Evolutionary conservation across 2,113 vertebrate genomes (phyloP), one percentile per base, ranked within the genome.

Genomic region (Ageneiosus marmoratus): DNA sequence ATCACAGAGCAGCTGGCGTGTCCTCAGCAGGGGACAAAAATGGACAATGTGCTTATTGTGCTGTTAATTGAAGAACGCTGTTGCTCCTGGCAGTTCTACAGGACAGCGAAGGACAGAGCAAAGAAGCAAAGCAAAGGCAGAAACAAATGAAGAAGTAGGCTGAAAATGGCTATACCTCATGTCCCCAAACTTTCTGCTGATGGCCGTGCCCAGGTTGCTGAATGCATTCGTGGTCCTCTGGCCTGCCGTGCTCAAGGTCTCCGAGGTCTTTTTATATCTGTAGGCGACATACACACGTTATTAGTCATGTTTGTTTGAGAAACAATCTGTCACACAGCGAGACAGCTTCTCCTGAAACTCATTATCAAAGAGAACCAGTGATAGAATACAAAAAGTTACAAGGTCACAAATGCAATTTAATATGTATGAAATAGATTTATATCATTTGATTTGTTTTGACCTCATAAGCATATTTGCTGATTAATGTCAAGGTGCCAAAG

Each of bases 201-300:
- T 96, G 89, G 95, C 94, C 0, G 94, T 96, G 88, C 98, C 96
- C 34, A 99, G 93, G 0, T 95, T 99, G 91, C 90, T 98, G 92
- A 99, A 95, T n/a, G 97, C 97, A 12, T 95, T 95, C 1, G 97
- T 93, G 34, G 98, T 98, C 88, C 93, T 98, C 90, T 97, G 97
- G 81, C 98, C 97, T 0, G 98, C 98, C 0, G 98, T 97, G 88
- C 93, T 96, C 83, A 99, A 88, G 0, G 97, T 98, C 89, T 99
- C 98, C 0, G 98, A 97, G 3, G 98, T 99, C 90, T 96, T 98
- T 93, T 97, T 99, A 86, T 97, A 99, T 79, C 98, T 99, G 84
- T 84, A 22, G 69, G 70, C 6, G 80, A 76, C 18, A 86, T 58
- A 83, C 48, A 86, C 27, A 70, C 13, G 51, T 50, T 24, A n/a